These are phyloP conservation scores for Polia nebulosa DNA, from an alignment of 2,888 invertebrate species.

Conservation along the genomic window DNA sequence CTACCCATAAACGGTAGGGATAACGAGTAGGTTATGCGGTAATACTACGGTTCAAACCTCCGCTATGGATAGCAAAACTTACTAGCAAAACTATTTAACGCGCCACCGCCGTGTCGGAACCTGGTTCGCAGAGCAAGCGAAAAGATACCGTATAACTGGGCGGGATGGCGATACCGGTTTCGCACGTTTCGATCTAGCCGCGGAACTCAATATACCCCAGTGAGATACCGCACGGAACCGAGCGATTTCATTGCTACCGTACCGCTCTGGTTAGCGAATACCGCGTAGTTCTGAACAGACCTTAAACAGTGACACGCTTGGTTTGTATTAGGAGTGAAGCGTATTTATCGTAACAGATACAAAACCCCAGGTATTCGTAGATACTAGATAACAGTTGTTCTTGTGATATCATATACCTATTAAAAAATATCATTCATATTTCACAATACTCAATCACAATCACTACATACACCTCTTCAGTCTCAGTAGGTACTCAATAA, in stretches of 20 bases:
- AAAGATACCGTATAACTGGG: neutral
- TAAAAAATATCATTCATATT: too few species aligned
- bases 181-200: neutral
- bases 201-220: neutral
- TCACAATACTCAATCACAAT: too few species aligned
- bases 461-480: too few species aligned
- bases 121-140: neutral
- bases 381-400: too few species aligned
- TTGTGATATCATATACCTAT: too few species aligned
- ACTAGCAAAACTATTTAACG: neutral
- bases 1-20: neutral
- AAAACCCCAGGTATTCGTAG: too few species aligned
- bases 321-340: too few species aligned
- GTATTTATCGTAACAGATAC: too few species aligned
- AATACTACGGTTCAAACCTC: neutral
- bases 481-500: too few species aligned
- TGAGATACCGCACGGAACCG: neutral
- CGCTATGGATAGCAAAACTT: neutral
- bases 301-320: too few species aligned
- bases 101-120: neutral
- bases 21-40: neutral
- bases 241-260: too few species aligned
- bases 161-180: neutral
- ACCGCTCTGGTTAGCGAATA: neutral
- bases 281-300: neutral